phyloP scores from a whole-genome alignment of 2,888 invertebrate species.

The Acleris emargana region DNA sequence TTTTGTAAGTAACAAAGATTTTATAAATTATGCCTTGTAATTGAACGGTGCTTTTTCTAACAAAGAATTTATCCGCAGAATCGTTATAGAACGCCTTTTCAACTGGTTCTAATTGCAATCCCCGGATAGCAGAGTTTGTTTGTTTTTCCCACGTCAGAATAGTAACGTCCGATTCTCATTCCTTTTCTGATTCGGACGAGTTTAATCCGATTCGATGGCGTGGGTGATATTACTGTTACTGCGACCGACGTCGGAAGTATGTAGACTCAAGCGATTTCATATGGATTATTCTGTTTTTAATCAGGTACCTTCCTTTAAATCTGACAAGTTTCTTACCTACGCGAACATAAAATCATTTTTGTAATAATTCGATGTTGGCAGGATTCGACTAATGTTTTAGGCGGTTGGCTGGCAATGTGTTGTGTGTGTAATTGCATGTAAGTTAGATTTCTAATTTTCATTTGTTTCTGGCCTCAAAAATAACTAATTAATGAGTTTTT shows the following conservation, averaged over 20 bases:
- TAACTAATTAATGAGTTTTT: too few species aligned
- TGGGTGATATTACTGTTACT: conserved; percentile 38
- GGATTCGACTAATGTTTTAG: too few species aligned
- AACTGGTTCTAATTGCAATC: conserved; percentile 21
- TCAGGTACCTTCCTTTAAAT: neutral
- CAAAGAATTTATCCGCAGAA: neutral
- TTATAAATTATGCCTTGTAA: neutral
- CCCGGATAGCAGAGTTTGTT: conserved; percentile 22
- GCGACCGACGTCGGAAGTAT: conserved; percentile 14
- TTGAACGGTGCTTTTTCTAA: neutral
- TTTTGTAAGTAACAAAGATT: neutral
- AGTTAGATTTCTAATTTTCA: too few species aligned
- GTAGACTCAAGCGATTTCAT: conserved; percentile 19
- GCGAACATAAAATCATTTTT: too few species aligned
- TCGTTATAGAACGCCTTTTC: conserved; percentile 1
- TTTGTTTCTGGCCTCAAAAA: too few species aligned
- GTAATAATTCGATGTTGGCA: too few species aligned
- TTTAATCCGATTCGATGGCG: conserved; percentile 40
- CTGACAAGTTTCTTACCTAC: too few species aligned
- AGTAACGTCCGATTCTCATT: conserved; percentile 17
- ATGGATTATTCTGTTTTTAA: conserved; percentile 17
- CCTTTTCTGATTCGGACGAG: conserved; percentile 38
- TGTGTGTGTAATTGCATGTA: too few species aligned
- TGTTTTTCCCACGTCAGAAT: conserved; percentile 42
- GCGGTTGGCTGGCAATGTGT: too few species aligned